Evolutionary conservation across 1,140 invertebrate genomes (phyloP).

Genomic region (Aplysia californica): DNA sequence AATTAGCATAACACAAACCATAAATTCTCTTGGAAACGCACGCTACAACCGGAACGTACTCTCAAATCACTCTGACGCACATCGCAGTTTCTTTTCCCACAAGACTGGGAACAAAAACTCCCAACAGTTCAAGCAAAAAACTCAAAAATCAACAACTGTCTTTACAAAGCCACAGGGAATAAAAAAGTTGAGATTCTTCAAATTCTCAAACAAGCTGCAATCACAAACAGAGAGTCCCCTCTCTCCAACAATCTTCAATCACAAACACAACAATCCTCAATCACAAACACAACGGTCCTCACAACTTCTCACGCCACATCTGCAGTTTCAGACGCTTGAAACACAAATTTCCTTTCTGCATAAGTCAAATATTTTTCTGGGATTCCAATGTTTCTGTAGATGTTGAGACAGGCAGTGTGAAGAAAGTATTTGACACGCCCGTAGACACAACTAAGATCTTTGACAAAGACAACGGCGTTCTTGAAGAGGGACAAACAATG

Average conservation of each 20-base stretch:
- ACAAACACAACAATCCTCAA: neutral
- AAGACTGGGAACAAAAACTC: too few species aligned
- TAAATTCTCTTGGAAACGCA: neutral
- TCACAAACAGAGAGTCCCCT: too few species aligned
- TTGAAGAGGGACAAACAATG: neutral
- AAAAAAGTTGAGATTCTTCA: neutral
- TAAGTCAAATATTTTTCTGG: constrained; percentile 18
- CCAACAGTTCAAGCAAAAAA: too few species aligned
- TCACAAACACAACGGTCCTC: neutral
- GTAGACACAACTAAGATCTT: neutral
- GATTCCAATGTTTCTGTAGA: constrained; percentile 15
- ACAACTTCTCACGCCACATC: too few species aligned
- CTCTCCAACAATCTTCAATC: neutral
- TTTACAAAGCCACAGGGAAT: neutral
- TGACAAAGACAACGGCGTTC: neutral
- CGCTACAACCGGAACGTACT: too few species aligned
- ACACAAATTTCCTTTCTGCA: constrained; percentile 18
- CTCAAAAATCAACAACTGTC: too few species aligned
- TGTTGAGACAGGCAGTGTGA: too few species aligned
- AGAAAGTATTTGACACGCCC: too few species aligned
- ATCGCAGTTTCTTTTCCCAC: too few species aligned
- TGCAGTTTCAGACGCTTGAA: constrained; percentile 5
- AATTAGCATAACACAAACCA: neutral
- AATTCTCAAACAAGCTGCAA: neutral
- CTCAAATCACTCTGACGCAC: too few species aligned